Evolutionary conservation across 2,888 invertebrate genomes (phyloP).

Genomic region (Lagria hirta): DNA sequence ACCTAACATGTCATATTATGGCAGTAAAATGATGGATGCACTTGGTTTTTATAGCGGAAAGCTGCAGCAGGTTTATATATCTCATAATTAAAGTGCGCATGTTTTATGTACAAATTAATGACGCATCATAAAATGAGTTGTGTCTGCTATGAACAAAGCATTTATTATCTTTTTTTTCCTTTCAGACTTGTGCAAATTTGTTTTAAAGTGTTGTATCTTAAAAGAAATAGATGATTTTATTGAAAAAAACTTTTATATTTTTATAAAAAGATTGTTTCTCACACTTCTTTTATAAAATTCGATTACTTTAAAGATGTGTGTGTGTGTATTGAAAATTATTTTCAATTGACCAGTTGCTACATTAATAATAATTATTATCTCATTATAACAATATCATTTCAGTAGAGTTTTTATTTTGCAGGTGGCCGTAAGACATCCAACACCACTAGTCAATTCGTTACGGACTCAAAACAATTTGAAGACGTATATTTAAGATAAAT

Average conservation of each 20-base stretch:
- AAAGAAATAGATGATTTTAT: too few relatives aligned
- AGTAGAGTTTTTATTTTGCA: conserved; percentile 34
- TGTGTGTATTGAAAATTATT: too few relatives aligned
- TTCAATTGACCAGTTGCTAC: conserved; percentile 21
- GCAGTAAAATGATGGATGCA: conserved; percentile 36
- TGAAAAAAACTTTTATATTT: too few relatives aligned
- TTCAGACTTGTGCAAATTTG: too few relatives aligned
- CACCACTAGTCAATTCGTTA: conserved; percentile 19
- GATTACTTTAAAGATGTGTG: too few relatives aligned
- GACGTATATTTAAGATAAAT: too few relatives aligned
- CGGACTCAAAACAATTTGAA: conserved; percentile 18
- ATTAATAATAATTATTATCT: conserved; percentile 41
- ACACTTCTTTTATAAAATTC: too few relatives aligned
- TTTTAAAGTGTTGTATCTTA: too few relatives aligned
- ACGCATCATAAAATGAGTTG: conserved; percentile 22
- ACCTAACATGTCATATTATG: conserved; percentile 36
- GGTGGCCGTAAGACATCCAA: conserved; percentile 32
- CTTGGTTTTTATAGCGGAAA: conserved; percentile 32
- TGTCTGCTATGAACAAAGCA: conserved; percentile 22
- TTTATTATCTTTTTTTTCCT: too few relatives aligned
- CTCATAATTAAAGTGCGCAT: conserved; percentile 35
- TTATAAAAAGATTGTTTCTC: too few relatives aligned
- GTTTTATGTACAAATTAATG: conserved; percentile 36
- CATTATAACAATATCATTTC: conserved; percentile 40
- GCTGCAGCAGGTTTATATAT: conserved; percentile 35